These are phyloP conservation scores for Colletes collaris DNA, from an alignment of 2,888 invertebrate genomes.

Conservation along the genomic window DNA sequence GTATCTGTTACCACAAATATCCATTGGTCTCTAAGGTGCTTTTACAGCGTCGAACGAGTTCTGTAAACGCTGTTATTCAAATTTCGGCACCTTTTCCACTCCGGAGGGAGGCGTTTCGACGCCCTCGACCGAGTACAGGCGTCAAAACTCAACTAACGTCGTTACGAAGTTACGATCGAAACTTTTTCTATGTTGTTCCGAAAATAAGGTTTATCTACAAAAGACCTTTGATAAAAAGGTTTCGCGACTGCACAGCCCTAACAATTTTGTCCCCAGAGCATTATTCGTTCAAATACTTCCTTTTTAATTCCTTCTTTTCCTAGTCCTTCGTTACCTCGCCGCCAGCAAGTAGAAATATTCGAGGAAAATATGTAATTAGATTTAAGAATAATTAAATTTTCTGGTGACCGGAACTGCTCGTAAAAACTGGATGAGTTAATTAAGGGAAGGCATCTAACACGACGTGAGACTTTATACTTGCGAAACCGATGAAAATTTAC, in stretches of 20 bases:
- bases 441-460: neutral
- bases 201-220: slow-evolving; percentile 36
- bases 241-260: too few species aligned
- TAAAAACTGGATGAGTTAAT: slow-evolving; percentile 20
- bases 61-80: slow-evolving; percentile 54
- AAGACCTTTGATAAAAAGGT: neutral
- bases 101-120: slow-evolving; percentile 22
- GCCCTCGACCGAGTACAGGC: slow-evolving; percentile 6
- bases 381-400: slow-evolving; percentile 18
- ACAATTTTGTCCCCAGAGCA: neutral
- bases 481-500: slow-evolving; percentile 9
- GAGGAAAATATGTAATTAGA: slow-evolving; percentile 5
- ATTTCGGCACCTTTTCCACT: slow-evolving; percentile 43
- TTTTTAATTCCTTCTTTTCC: too few species aligned
- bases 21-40: slow-evolving; percentile 50
- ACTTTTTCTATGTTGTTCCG: slow-evolving; percentile 41
- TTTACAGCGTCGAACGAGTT: slow-evolving; percentile 45
- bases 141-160: slow-evolving; percentile 41
- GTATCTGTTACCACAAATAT: slow-evolving; percentile 57
- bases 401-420: neutral
- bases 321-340: too few species aligned
- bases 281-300: neutral
- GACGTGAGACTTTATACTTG: slow-evolving; percentile 2
- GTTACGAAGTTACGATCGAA: slow-evolving; percentile 36
- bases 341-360: neutral